phyloP scores from a whole-genome alignment of 2,888 invertebrate genomes.

The Drosophila glabriapex region DNA sequence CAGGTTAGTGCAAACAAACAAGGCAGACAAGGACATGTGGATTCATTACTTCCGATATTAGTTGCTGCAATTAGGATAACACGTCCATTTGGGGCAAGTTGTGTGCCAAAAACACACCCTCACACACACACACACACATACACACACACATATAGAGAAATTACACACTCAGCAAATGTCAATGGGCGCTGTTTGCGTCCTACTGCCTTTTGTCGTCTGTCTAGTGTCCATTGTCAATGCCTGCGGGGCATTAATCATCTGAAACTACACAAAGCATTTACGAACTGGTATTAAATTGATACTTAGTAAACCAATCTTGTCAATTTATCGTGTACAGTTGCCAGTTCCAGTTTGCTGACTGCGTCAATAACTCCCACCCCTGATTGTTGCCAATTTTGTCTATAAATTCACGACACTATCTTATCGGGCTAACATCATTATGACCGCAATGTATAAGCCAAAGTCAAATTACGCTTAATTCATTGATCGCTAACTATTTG shows the following conservation, averaged over 20 bases:
- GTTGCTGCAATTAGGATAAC: slow-evolving; percentile 43
- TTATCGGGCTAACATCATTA: slow-evolving; percentile 63
- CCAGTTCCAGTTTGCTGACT: neutral
- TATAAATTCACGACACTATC: slow-evolving; percentile 71
- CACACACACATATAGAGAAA: slow-evolving; percentile 1
- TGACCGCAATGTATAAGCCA: slow-evolving; percentile 15
- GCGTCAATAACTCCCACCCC: slow-evolving; percentile 32
- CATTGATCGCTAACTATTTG: slow-evolving; percentile 65
- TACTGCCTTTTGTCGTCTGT: slow-evolving; percentile 4
- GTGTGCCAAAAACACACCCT: neutral
- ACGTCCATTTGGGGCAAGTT: slow-evolving; percentile 27
- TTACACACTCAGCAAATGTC: slow-evolving; percentile 9
- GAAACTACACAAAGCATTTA: slow-evolving; percentile 35
- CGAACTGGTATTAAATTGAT: slow-evolving; percentile 71
- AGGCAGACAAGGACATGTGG: slow-evolving; percentile 5
- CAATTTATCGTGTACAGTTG: slow-evolving; percentile 43
- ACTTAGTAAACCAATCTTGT: slow-evolving; percentile 60
- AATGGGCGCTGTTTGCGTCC: slow-evolving; percentile 24
- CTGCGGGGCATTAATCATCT: slow-evolving; percentile 58
- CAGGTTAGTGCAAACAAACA: slow-evolving; percentile 22
- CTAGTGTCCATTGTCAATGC: neutral
- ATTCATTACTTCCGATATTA: slow-evolving; percentile 31
- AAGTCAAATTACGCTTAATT: slow-evolving; percentile 51
- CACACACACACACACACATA: neutral
- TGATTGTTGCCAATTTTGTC: slow-evolving; percentile 39